Base-by-base conservation (phyloP, 1,140 invertebrate genomes). In the Pogonomyrmex californicus region DNA sequence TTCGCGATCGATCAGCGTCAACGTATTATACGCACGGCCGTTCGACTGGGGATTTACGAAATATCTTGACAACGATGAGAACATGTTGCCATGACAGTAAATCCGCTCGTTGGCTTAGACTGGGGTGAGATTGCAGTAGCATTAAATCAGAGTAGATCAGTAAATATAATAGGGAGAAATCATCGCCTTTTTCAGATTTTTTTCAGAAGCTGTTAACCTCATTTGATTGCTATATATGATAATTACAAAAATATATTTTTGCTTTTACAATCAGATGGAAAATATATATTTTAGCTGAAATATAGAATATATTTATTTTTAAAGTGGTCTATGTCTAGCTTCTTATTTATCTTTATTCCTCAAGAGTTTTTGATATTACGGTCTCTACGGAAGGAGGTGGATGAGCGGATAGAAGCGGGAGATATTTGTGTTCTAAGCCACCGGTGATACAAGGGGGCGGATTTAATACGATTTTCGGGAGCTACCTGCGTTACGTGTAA, bases 391-490 rank as follows among this genome's bases (percentile, higher is more conserved):
- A 49, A 49, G 56, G 14, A 51, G 10, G 12, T 14, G 30, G 17
- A 44, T 33, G 44, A 33, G 17, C 41, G 54, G 44, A 41, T 23
- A 30, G 38, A 33, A 33, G 23, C 49, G 23, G 49, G 49, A 68
- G 56, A 49, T 49, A 30, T 70, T 56, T 66, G 23, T 56, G 47
- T 75, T 60, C 30, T 51, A 54, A 54, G 41, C 77, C 33, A 14
- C 14, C 41, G 68, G 38, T 49, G 54, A 83, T 47, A 62, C 10
- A 6, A 36, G 41, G 44, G 44, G 68, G 41, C 54, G 79, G 68
- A 60, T 60, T 83, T 83, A 73, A 83, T 83, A 62, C 54, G 79
- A 36, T 63, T 85, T 79, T 79, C 36, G 60, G 60, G 73, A 79
- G 73, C 71, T 85, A 77, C 49, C 83, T 65, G 83, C 38, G 60